Evolutionary conservation across 2,113 vertebrate genomes (phyloP), one percentile per base, ranked within the genome.

Genomic region (Charadrius vociferus): DNA sequence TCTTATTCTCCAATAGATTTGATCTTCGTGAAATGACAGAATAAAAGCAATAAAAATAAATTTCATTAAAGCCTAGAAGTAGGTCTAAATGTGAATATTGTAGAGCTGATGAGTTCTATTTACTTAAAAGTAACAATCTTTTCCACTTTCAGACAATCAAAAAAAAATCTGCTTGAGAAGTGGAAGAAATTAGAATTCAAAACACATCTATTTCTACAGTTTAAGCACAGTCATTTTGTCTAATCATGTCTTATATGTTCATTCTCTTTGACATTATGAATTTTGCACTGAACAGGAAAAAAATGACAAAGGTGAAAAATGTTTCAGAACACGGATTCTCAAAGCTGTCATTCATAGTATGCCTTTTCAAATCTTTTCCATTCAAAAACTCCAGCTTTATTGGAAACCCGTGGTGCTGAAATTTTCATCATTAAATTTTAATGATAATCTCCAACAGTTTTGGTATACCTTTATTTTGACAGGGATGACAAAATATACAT

Each of bases 141-240:
- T 72, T 88, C 65, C 13, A 81, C 7, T 90, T 88, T 41, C 45
- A 75, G 45, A 37, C 34, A 95, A 66, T 67, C n/a, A 84, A 43
- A 9, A 94, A 94, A 80, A 49, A 55, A 80, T 58, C 20, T 34
- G 13, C 19, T 55, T 94, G 43, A 81, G 37, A 91, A 87, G 19
- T 52, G 6, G 65, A 81, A 83, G 23, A 93, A 93, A 63, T 85
- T 58, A 52, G 7, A 95, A 88, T 85, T 91, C 36, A 50, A 91
- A 83, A 6, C n/a, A 73, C 1, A 0, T 80, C 14, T 85, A 39
- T 80, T 88, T 92, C 61, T 91, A 34, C 36, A 71, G 34, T 82
- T 95, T 91, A 93, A 90, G 34, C n/a, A 56, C 18, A 74, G 43
- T 78, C 18, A 47, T 88, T 97, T 95, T 95, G 49, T 88, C 62